These are phyloP conservation scores for Philotrypesis tridentata DNA, from an alignment of 1,140 invertebrate genomes.

Conservation along the genomic window DNA sequence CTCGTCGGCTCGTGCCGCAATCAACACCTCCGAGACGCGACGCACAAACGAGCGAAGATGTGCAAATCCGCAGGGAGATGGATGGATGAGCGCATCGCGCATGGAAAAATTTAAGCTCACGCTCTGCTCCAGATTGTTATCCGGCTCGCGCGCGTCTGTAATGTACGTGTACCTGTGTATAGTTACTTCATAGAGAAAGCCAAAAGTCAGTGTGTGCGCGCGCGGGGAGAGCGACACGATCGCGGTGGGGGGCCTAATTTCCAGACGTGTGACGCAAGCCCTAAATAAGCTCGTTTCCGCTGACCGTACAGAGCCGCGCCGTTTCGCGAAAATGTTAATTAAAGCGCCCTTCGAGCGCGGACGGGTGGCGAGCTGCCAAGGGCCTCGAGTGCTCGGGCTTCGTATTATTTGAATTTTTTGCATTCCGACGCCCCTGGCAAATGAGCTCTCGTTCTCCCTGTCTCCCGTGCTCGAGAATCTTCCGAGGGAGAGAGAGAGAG, in stretches of 20 bases:
- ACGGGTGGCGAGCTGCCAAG: not conserved
- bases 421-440: not conserved
- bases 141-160: too few relatives aligned
- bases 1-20: constrained; percentile 5
- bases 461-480: too few relatives aligned
- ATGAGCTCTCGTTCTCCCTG: not conserved
- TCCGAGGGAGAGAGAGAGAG: too few relatives aligned
- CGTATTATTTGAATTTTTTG: not conserved
- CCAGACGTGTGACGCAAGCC: not conserved
- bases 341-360: not conserved
- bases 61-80: not conserved
- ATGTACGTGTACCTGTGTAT: too few relatives aligned
- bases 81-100: not conserved
- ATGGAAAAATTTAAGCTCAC: not conserved
- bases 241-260: too few relatives aligned
- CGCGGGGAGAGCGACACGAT: too few relatives aligned
- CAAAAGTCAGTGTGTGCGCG: too few relatives aligned
- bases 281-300: not conserved
- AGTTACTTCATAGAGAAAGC: not conserved
- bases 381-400: not conserved
- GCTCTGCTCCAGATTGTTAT: not conserved
- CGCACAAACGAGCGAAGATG: not conserved
- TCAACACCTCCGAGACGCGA: not conserved
- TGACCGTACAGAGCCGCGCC: too few relatives aligned
- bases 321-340: not conserved